Base-by-base conservation (phyloP, 2,797 vertebrate genomes). In the Thaleichthys pacificus region DNA sequence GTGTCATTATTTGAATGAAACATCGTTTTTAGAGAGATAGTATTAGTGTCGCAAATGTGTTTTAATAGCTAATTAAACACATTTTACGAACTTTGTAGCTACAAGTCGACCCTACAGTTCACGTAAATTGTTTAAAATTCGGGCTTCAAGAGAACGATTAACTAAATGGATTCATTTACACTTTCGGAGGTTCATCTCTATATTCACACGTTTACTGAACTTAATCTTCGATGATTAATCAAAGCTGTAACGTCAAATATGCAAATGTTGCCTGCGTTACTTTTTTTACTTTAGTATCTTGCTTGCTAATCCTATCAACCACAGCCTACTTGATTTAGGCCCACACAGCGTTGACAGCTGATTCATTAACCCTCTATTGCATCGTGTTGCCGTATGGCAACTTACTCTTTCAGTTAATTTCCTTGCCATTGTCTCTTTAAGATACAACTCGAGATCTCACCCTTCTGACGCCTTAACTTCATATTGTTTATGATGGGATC, bases 71-170 rank as follows among this genome's bases (percentile, higher is more conserved):
- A 5, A 24, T 15, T 17, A 28, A 61, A 26, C 19, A 14, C 11
- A 58, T 32, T 76, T 66, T 2, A 58, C 2, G 7, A 6, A 8
- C 3, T 1, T 0, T 26, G n/a, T 60, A 62, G n/a, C 24, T 22
- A 11, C 1, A 0, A 0, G 0, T 0, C 2, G 24, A 65, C 82
- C 87, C 86, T 2, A 1, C 56, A 57, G 26, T 68, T 75, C 32
- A 38, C 68, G 61, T 66, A 76, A 62, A 77, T 61, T 30, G 62
- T 72, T 80, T 73, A 75, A 82, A 81, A 85, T 69, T 80, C 74
- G 79, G 80, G 84, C 87, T 90, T 91, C 87, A 87, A 82, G 77
- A 89, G 86, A 86, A 86, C 83, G 84, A 80, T 74, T 78, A 11
- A 42, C 38, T 42, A 12, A 47, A 47, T 8, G 42, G 42, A 47